A percentile compares a stretch with the other conserved stretches of the same genome.
phyloP scores from a whole-genome alignment of 2,888 invertebrate species.

The Copidosoma aretas region DNA sequence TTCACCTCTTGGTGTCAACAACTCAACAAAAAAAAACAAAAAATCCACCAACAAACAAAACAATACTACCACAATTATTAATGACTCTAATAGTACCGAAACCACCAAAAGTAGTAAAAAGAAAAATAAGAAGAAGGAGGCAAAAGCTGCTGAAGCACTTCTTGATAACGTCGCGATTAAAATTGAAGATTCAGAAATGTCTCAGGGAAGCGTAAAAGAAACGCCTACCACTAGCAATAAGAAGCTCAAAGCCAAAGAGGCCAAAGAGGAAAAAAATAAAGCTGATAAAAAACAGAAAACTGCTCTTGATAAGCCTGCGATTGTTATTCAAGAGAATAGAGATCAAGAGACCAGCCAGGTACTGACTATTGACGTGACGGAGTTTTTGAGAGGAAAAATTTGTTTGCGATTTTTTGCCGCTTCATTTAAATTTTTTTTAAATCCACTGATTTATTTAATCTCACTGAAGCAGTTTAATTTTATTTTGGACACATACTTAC shows the following conservation, averaged over 20 bases:
- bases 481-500: too few relatives aligned
- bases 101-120: slow-evolving; percentile 42
- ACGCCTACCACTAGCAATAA: slow-evolving; percentile 31
- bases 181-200: slow-evolving; percentile 24
- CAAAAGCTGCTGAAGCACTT: slow-evolving; percentile 37
- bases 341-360: slow-evolving; percentile 50
- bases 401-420: too few relatives aligned
- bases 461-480: too few relatives aligned
- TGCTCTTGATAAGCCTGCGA: too few relatives aligned
- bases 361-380: slow-evolving; percentile 39
- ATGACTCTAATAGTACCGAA: slow-evolving; percentile 41
- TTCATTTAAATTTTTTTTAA: too few relatives aligned
- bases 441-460: too few relatives aligned
- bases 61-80: background rate
- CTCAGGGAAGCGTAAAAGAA: background rate
- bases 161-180: slow-evolving; percentile 23
- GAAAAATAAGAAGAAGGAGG: slow-evolving; percentile 42
- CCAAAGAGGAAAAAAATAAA: slow-evolving; percentile 60
- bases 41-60: too few relatives aligned
- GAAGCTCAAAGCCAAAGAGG: slow-evolving; percentile 52
- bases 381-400: background rate
- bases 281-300: slow-evolving; percentile 53
- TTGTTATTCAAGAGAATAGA: slow-evolving; percentile 44
- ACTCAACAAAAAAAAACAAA: too few relatives aligned
- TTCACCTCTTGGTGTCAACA: too few relatives aligned